phyloP scores from a whole-genome alignment of 2,888 invertebrate species.

The Protonemura montana region DNA sequence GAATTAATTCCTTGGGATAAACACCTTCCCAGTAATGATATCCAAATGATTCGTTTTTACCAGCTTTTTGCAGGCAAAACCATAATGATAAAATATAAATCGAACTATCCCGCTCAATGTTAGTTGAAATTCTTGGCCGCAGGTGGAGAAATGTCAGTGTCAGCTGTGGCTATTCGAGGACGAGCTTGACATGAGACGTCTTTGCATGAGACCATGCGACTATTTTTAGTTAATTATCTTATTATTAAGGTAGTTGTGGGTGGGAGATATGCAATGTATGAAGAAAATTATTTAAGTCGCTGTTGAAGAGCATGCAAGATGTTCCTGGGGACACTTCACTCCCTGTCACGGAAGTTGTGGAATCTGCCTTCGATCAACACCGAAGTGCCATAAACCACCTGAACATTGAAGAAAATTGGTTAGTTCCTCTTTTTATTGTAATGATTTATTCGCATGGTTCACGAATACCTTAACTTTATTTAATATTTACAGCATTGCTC shows the following conservation, averaged over 20 bases:
- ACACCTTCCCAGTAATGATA: too few species aligned
- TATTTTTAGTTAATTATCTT: background rate
- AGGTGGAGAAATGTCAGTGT: too few species aligned
- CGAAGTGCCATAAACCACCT: background rate
- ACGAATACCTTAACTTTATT: background rate
- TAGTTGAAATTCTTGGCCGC: too few species aligned
- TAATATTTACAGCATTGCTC: slow-evolving; percentile 36
- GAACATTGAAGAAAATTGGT: background rate
- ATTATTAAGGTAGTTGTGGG: background rate
- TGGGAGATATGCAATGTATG: background rate
- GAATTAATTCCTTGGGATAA: too few species aligned
- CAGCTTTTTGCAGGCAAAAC: too few species aligned
- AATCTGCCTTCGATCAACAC: background rate
- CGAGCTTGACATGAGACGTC: background rate
- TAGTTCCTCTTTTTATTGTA: background rate
- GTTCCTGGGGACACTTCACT: background rate
- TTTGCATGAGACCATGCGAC: too few species aligned
- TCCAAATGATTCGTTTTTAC: too few species aligned
- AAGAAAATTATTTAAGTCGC: background rate
- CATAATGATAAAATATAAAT: too few species aligned
- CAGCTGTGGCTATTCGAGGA: too few species aligned
- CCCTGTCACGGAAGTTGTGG: background rate
- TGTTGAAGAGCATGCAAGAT: background rate
- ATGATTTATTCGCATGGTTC: too few species aligned
- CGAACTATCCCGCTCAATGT: too few species aligned